Percentiles rank a stretch among this genome's conserved stretches.
Conservation (phyloP, 2,888 invertebrate species). For the Acanthosepion esculentum region DNA sequence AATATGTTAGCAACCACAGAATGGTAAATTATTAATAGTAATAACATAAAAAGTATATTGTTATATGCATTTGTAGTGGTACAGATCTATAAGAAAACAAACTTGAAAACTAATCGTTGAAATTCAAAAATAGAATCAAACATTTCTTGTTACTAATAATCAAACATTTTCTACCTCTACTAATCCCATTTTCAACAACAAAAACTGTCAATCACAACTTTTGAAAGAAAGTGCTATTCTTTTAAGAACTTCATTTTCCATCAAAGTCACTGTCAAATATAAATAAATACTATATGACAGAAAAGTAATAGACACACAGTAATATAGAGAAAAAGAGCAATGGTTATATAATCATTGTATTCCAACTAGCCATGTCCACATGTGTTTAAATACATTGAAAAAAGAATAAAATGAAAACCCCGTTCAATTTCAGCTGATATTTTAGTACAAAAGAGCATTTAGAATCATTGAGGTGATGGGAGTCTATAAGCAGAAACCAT, state of each 20-base stretch:
- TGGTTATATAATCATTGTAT: neutral
- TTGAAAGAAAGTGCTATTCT: too few species aligned
- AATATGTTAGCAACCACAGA: neutral
- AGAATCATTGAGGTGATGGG: neutral
- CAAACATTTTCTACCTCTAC: neutral
- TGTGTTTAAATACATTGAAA: too few species aligned
- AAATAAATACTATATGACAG: neutral
- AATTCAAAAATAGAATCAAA: neutral
- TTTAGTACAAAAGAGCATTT: neutral
- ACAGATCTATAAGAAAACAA: neutral
- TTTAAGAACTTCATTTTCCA: neutral
- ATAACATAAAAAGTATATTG: neutral
- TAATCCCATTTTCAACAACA: neutral
- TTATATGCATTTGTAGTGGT: neutral
- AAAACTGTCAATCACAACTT: neutral
- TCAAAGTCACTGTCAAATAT: neutral
- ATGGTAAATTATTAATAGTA: neutral
- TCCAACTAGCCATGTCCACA: neutral
- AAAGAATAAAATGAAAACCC: neutral
- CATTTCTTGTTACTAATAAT: neutral
- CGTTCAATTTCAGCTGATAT: neutral
- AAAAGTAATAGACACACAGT: neutral
- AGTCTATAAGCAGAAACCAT: neutral
- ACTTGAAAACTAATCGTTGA: neutral
- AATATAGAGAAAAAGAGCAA: neutral